Evolutionary conservation across 2,888 invertebrate genomes (phyloP).

Genomic region (Biston betularia): DNA sequence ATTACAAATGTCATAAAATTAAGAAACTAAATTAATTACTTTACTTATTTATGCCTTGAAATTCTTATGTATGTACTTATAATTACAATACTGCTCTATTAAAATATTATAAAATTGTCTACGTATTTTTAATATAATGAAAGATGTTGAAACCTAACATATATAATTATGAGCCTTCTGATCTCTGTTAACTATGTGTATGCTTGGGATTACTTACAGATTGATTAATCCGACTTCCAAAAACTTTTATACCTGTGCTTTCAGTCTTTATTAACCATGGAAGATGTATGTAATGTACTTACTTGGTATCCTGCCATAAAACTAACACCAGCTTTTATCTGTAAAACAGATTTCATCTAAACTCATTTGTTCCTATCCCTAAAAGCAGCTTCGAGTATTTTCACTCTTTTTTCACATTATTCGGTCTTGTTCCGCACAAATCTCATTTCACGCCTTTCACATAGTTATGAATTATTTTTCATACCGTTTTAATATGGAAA

Average conservation of each 20-base stretch:
- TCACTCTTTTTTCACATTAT: constrained; percentile 30
- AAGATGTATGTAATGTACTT: not conserved
- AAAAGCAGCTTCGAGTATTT: constrained; percentile 23
- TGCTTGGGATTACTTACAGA: not conserved
- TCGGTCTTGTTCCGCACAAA: constrained; percentile 35
- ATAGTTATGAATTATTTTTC: constrained; percentile 40
- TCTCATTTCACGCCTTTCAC: constrained; percentile 42
- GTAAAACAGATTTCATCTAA: constrained; percentile 21
- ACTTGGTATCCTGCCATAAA: constrained; percentile 5
- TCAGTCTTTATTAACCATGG: constrained; percentile 1
- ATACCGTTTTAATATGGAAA: constrained; percentile 36
- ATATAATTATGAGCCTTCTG: no score
- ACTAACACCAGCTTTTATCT: constrained; percentile 13
- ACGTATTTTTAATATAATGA: no score
- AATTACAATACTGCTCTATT: no score
- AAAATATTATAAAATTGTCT: no score
- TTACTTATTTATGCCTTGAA: no score
- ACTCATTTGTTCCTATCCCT: constrained; percentile 30
- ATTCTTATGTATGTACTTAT: no score
- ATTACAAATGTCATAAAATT: no score
- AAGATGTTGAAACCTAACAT: no score
- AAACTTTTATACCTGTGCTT: not conserved
- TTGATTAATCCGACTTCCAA: not conserved
- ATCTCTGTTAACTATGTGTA: no score
- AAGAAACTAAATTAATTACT: no score